phyloP scores from a whole-genome alignment of 2,113 vertebrate genomes.

The Bombycilla garrulus region DNA sequence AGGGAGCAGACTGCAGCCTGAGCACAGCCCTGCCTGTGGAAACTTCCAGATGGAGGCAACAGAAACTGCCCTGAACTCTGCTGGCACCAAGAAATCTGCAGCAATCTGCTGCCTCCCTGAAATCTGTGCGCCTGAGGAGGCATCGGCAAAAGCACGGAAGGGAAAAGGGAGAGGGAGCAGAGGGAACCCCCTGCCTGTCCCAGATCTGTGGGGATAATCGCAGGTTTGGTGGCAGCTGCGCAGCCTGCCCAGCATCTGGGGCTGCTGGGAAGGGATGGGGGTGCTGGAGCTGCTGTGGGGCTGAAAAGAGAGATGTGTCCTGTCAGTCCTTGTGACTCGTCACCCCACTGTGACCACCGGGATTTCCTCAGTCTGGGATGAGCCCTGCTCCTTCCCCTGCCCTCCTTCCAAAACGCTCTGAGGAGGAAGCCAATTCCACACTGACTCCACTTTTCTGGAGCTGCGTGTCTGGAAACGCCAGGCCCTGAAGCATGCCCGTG shows the following conservation, averaged over 20 bases:
- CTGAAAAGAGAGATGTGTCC: background rate
- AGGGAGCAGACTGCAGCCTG: background rate
- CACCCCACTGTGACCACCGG: background rate
- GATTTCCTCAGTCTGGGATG: background rate
- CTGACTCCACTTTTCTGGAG: background rate
- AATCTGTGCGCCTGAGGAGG: background rate
- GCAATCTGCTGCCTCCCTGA: background rate
- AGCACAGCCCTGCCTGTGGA: background rate
- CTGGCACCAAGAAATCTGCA: background rate
- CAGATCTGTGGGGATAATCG: background rate
- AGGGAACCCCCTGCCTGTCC: background rate
- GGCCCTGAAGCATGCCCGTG: background rate
- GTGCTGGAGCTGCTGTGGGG: background rate
- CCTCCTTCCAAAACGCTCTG: background rate
- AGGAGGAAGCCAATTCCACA: background rate
- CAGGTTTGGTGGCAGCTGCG: background rate
- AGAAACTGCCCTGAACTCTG: background rate
- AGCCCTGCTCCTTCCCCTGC: background rate
- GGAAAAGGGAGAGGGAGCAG: background rate
- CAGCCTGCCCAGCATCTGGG: background rate
- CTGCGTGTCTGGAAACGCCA: background rate
- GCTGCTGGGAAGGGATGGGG: background rate
- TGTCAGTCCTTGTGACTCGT: background rate
- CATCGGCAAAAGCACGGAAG: background rate
- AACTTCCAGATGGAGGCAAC: background rate